Percentiles rank a stretch among this genome's conserved stretches.
These are phyloP conservation scores for Sprattus sprattus DNA, from an alignment of 2,113 vertebrate species.

Conservation along the genomic window DNA sequence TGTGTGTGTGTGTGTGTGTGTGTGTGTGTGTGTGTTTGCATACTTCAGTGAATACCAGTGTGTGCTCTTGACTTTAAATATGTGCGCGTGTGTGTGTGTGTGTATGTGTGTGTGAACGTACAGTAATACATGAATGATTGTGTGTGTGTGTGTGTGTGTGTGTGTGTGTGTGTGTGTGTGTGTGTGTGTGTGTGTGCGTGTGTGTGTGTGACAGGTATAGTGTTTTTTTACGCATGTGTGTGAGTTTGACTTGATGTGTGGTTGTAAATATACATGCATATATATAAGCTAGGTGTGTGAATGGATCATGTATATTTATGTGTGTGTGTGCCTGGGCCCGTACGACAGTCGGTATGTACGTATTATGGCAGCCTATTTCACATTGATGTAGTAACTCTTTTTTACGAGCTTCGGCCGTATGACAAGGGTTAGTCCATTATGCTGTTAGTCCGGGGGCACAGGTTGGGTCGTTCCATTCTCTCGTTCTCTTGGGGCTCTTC, in stretches of 20 bases:
- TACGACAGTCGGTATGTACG: background rate
- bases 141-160: background rate
- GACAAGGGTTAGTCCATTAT: background rate
- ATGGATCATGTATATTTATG: too few relatives aligned
- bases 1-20: too few relatives aligned
- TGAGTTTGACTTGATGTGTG: background rate
- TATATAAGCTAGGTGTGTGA: background rate
- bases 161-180: background rate
- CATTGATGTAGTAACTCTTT: background rate
- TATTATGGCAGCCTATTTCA: background rate
- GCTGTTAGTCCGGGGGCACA: background rate
- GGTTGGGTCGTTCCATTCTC: background rate
- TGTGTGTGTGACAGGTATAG: background rate
- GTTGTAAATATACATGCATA: background rate
- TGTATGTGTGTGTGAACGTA: too few relatives aligned
- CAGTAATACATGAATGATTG: background rate
- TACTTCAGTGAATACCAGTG: too few relatives aligned
- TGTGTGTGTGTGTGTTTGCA: too few relatives aligned
- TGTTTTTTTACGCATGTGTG: background rate
- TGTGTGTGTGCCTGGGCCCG: background rate
- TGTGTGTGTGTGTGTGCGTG: background rate
- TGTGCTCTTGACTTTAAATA: too few relatives aligned
- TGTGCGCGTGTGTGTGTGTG: background rate
- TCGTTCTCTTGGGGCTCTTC: background rate
- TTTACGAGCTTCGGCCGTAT: background rate